These are phyloP conservation scores for Fregata magnificens DNA, from an alignment of 2,113 vertebrate genomes.

Conservation along the genomic window DNA sequence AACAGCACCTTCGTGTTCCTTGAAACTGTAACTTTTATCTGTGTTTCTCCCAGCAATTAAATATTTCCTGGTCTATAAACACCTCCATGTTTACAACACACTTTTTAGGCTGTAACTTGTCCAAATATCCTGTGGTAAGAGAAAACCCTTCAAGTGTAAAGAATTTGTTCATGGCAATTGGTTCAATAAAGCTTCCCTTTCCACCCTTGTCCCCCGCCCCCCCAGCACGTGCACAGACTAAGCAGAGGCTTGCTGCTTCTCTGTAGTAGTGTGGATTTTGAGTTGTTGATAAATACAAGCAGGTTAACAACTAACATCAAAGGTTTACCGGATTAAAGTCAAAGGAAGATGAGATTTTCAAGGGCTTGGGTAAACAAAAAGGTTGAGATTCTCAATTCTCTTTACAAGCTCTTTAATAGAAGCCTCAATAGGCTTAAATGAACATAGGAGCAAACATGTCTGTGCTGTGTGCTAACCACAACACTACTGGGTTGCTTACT, in stretches of 20 bases:
- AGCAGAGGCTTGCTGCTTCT: conserved; percentile 8
- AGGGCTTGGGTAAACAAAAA: conserved; percentile 61
- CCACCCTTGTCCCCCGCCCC: neutral
- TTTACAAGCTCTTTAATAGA: conserved; percentile 60
- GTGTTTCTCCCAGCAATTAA: neutral
- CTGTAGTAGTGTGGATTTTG: conserved; percentile 1
- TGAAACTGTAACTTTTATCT: neutral
- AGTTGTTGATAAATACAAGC: conserved; percentile 55
- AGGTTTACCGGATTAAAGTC: conserved; percentile 61
- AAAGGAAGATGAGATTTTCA: conserved; percentile 64
- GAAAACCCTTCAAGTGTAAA: conserved; percentile 47
- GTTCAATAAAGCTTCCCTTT: neutral
- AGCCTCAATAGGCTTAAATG: conserved; percentile 52
- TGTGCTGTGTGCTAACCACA: neutral
- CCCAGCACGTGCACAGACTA: neutral
- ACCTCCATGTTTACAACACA: neutral
- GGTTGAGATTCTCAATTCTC: conserved; percentile 56
- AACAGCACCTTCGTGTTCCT: neutral
- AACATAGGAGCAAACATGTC: conserved; percentile 26
- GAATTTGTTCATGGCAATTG: conserved; percentile 29
- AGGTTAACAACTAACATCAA: conserved; percentile 65
- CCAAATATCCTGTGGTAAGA: conserved; percentile 15
- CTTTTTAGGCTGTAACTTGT: neutral
- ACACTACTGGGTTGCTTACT: neutral
- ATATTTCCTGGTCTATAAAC: conserved; percentile 41